Percentiles rank a stretch among this genome's conserved stretches.
Evolutionary conservation across 2,888 invertebrate species (phyloP).

Genomic region (Atethmia centrago): DNA sequence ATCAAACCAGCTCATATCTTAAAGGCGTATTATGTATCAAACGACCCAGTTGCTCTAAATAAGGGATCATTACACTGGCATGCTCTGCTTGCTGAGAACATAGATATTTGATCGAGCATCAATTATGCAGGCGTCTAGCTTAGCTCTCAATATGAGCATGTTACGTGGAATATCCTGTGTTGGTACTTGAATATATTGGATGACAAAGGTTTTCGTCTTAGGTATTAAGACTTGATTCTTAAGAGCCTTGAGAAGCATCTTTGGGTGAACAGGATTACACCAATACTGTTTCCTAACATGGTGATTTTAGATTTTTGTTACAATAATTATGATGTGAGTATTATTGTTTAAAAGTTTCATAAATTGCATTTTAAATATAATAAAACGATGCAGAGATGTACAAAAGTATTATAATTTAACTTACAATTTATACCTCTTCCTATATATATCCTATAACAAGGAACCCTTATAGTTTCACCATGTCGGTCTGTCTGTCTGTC

Average conservation of each 20-base stretch:
- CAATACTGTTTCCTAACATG: no score
- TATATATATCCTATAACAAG: no score
- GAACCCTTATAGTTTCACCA: no score
- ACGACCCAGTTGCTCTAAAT: neutral
- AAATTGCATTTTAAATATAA: no score
- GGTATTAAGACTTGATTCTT: neutral
- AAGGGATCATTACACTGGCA: constrained; percentile 27
- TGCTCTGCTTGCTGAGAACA: constrained; percentile 5
- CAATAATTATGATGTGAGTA: no score
- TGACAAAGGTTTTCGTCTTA: neutral
- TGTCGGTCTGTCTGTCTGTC: no score
- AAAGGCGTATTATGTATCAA: neutral
- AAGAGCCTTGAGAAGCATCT: neutral
- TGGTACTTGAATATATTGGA: neutral
- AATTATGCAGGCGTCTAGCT: constrained; percentile 45
- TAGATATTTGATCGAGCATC: constrained; percentile 42
- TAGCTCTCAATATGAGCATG: constrained; percentile 23
- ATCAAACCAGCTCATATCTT: neutral
- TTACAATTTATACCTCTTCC: no score
- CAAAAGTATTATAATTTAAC: no score
- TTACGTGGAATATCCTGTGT: constrained; percentile 7
- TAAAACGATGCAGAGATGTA: no score
- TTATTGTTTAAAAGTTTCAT: no score
- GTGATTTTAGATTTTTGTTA: no score
- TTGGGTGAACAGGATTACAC: neutral